Evolutionary conservation across 2,888 invertebrate species (phyloP).

Genomic region (Catocala sponsa): DNA sequence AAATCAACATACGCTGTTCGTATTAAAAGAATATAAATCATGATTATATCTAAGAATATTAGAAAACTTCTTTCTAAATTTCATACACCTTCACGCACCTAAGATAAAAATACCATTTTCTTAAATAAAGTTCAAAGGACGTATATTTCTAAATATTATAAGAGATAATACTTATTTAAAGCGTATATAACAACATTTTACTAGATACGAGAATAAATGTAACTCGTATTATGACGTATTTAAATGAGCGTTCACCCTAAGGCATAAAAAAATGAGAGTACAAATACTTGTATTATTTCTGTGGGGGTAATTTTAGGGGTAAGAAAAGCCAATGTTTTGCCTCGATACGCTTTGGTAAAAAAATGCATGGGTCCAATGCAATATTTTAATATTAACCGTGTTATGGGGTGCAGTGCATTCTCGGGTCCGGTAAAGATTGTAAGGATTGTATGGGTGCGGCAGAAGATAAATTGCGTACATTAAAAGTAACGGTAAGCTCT

Average conservation of each 20-base stretch:
- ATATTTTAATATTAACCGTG: slow-evolving; percentile 88
- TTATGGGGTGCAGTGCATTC: slow-evolving; percentile 81
- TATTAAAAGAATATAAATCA: too few species aligned
- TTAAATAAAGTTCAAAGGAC: too few species aligned
- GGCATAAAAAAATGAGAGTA: slow-evolving; percentile 75
- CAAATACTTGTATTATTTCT: slow-evolving; percentile 85
- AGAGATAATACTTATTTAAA: slow-evolving; percentile 45
- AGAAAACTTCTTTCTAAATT: too few species aligned
- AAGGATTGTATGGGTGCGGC: slow-evolving; percentile 58
- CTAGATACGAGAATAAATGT: slow-evolving; percentile 53
- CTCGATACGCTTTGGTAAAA: slow-evolving; percentile 73
- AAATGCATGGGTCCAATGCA: slow-evolving; percentile 83
- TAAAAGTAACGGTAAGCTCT: background rate
- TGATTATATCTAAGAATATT: too few species aligned
- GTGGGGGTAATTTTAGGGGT: slow-evolving; percentile 75
- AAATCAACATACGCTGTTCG: too few species aligned
- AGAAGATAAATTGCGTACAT: slow-evolving; percentile 11
- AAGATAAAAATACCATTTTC: too few species aligned
- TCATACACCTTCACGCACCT: too few species aligned
- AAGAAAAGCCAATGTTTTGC: slow-evolving; percentile 83
- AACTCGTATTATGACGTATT: slow-evolving; percentile 67
- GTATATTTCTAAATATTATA: background rate
- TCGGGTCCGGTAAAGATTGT: slow-evolving; percentile 60
- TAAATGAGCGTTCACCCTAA: slow-evolving; percentile 73
- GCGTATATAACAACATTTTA: slow-evolving; percentile 45